Conservation (phyloP, 1,140 invertebrate species). For the Latrodectus geometricus region DNA sequence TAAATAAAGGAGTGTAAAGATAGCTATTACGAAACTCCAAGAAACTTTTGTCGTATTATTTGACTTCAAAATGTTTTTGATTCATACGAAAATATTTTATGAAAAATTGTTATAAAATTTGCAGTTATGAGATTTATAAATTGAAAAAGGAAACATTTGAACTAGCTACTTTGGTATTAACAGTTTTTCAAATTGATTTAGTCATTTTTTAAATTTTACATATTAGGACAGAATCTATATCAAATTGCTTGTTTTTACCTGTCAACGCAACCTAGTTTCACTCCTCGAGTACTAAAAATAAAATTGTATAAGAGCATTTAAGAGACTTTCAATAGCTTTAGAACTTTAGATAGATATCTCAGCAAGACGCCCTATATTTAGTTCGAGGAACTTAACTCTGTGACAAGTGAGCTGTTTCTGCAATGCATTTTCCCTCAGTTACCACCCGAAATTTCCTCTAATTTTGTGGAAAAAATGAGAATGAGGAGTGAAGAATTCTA, state of each 20-base stretch:
- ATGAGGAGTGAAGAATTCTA: background rate
- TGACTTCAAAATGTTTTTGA: no score
- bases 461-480: slow-evolving; percentile 16
- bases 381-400: background rate
- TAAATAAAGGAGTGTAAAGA: no score
- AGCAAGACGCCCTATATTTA: slow-evolving; percentile 32
- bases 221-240: no score
- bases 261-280: background rate
- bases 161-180: no score
- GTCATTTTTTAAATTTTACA: no score
- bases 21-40: no score
- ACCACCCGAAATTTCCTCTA: slow-evolving; percentile 25
- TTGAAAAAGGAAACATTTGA: no score
- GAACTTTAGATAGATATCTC: slow-evolving; percentile 10
- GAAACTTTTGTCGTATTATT: no score
- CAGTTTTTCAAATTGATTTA: no score
- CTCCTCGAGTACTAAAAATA: slow-evolving; percentile 27
- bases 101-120: no score
- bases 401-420: slow-evolving; percentile 27
- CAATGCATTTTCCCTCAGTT: slow-evolving; percentile 4
- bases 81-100: no score
- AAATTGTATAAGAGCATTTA: slow-evolving; percentile 23
- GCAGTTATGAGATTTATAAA: no score
- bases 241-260: background rate
- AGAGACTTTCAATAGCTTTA: slow-evolving; percentile 45